Conservation (phyloP, 2,797 vertebrate genomes). For the Argyrosomus regius region DNA sequence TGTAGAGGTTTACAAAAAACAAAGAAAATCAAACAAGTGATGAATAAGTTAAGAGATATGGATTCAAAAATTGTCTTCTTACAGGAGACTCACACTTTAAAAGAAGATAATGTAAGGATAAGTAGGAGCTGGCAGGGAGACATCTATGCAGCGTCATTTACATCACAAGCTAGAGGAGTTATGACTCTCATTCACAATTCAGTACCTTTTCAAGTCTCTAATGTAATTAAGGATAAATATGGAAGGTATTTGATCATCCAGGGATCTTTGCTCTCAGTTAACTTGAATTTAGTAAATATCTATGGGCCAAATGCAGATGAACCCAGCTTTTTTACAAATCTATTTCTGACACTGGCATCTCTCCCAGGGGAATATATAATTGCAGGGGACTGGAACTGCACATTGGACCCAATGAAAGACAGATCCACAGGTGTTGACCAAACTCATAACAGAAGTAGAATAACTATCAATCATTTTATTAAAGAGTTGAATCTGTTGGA, state of each 20-base stretch:
- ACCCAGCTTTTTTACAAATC: background rate
- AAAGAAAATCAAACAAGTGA: background rate
- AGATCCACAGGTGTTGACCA: too few species aligned
- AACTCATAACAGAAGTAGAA: too few species aligned
- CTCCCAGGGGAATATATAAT: too few species aligned
- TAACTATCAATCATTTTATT: too few species aligned
- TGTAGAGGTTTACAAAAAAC: background rate
- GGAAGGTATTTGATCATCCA: conserved; percentile 11
- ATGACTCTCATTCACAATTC: background rate
- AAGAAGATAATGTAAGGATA: background rate
- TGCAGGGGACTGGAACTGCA: too few species aligned
- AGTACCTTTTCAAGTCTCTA: background rate
- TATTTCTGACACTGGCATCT: background rate
- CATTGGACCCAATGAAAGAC: too few species aligned
- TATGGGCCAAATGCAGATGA: background rate
- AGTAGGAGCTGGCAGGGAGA: background rate
- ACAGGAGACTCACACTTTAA: background rate
- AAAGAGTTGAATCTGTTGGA: too few species aligned
- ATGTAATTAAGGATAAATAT: background rate
- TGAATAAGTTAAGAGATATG: background rate
- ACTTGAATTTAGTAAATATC: background rate
- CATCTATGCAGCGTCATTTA: background rate
- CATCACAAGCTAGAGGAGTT: background rate
- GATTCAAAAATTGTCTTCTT: background rate
- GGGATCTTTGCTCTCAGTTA: background rate